phyloP scores from a whole-genome alignment of 53 echinoderm and acorn worm genomes.

The Holothuria scabra region DNA sequence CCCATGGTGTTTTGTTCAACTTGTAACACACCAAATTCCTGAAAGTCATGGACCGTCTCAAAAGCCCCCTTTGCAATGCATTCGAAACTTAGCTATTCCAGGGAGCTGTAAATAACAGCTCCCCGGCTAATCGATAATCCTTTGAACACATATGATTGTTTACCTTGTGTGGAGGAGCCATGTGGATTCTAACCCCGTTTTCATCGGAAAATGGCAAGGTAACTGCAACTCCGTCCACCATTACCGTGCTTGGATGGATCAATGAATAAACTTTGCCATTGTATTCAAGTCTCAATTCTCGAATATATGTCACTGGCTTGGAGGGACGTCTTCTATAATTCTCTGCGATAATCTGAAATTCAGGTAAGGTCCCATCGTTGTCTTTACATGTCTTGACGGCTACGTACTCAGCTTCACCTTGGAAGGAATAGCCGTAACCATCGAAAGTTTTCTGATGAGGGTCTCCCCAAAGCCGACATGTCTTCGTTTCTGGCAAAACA shows the following conservation, averaged over 20 bases:
- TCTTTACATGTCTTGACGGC: constrained; percentile 31
- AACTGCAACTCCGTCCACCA: not conserved
- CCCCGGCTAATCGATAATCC: too few species aligned
- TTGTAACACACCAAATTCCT: too few species aligned
- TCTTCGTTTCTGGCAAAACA: not conserved
- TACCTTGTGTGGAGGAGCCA: constrained; percentile 24
- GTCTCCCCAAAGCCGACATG: constrained; percentile 35
- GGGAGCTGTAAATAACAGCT: too few species aligned
- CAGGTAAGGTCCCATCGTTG: not conserved
- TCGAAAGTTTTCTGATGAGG: constrained; percentile 37
- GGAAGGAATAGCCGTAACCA: constrained; percentile 30
- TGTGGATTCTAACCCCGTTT: constrained; percentile 15
- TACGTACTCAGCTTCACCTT: constrained; percentile 1
- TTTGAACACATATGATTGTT: too few species aligned
- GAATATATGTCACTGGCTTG: not conserved
- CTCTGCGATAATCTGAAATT: not conserved
- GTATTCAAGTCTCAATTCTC: constrained; percentile 8
- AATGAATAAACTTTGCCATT: constrained; percentile 1
- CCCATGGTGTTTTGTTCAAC: too few species aligned
- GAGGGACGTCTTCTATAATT: not conserved
- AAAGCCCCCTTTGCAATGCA: too few species aligned
- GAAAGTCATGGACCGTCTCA: too few species aligned
- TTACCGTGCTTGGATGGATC: not conserved
- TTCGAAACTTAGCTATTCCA: too few species aligned
- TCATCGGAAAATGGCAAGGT: constrained; percentile 23